Base-by-base conservation (phyloP, 2,113 vertebrate species). In the Micromys minutus region DNA sequence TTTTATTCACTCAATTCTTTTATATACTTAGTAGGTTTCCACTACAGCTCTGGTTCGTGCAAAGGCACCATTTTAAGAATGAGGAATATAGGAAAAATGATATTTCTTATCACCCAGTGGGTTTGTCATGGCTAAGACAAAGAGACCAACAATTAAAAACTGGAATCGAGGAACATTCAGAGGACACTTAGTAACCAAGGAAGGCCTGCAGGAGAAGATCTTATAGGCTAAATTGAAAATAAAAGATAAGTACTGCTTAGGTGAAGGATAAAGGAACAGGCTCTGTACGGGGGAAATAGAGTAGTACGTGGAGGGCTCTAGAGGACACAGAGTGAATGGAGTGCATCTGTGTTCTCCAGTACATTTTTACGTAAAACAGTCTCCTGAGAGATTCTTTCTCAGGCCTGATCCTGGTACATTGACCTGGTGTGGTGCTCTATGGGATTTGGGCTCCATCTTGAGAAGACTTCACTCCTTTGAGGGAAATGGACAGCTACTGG, bases 1-100 rank as follows among this genome's bases (percentile, higher is more conserved):
- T 94, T 93, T 87, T 1, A 52, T 95, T 45, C 50, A 61, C 87
- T 65, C 26, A 21, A 34, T 65, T 77, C 26, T 81, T 88, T 81
- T 52, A 81, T 26, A 81, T 55, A 59, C 29, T 55, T 7, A 63
- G 0, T 63, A 85, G 34, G n/a, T 57, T 87, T 96, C 93, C 26
- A 57, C 3, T 47, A 2, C 7, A 63, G 17, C 87, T n/a, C 21
- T 1, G 63, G 13, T 72, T 63, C 39, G 61, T n/a, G 6, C 39
- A 36, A 77, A 71, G 67, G 13, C 8, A 55, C 63, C 42, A 72
- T 88, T 86, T 86, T 95, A 87, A 92, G 71, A 79, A 79, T 22
- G 61, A 11, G 24, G 19, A 71, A 45, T 91, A 61, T 4, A 39
- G n/a, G 15, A 45, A 74, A 81, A 57, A 21, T 80, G 69, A 15